phyloP scores from a whole-genome alignment of 2,797 vertebrate species.

The Heteromormyrus szaboi region DNA sequence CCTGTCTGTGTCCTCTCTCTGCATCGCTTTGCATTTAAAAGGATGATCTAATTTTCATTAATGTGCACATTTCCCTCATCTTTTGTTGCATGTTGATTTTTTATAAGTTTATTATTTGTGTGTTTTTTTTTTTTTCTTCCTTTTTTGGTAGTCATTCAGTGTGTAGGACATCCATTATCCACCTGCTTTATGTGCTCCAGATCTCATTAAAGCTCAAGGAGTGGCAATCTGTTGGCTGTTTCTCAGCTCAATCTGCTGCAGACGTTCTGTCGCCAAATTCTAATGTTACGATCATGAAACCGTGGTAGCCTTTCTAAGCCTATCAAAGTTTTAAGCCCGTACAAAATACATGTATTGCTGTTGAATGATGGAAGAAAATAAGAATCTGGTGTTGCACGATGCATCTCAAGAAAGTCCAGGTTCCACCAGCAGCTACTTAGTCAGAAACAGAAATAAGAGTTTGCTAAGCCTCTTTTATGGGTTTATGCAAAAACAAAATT shows the following conservation, averaged over 20 bases:
- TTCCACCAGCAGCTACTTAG: background rate
- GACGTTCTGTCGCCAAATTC: background rate
- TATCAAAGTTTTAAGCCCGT: conserved; percentile 20
- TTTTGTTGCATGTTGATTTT: conserved; percentile 46
- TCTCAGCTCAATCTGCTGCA: background rate
- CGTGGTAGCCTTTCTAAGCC: conserved; percentile 10
- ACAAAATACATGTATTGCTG: background rate
- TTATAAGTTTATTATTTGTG: background rate
- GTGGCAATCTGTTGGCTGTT: conserved; percentile 47
- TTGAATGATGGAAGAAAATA: background rate
- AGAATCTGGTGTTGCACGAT: background rate
- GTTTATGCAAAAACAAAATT: conserved; percentile 1
- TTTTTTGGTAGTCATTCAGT: background rate
- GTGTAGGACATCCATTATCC: conserved; percentile 12
- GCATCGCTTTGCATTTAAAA: conserved; percentile 61
- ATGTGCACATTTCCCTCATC: conserved; percentile 52
- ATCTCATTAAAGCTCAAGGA: conserved; percentile 47
- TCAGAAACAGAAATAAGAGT: background rate
- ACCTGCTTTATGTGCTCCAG: background rate
- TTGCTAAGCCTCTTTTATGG: background rate
- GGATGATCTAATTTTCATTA: conserved; percentile 64
- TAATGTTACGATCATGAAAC: background rate
- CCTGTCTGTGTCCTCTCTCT: conserved; percentile 40
- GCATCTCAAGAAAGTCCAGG: background rate
- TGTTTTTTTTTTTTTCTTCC: background rate